Evolutionary conservation across 2,113 vertebrate genomes (phyloP).

Genomic region (Neomonachus schauinslandi): DNA sequence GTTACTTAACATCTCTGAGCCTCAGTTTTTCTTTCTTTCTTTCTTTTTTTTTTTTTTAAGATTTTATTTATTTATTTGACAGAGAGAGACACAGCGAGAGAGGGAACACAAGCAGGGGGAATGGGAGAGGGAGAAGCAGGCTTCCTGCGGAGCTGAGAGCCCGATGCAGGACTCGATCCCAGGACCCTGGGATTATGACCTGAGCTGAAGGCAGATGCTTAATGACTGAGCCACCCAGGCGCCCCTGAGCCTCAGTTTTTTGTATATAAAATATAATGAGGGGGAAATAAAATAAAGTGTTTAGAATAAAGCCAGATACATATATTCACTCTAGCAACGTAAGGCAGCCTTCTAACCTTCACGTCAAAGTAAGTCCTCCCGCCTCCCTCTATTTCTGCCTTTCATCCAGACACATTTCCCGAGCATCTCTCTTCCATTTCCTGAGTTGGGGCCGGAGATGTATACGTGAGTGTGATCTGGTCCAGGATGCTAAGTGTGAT

Average conservation of each 20-base stretch:
- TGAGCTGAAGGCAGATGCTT: too few species aligned
- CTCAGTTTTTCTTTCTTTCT: background rate
- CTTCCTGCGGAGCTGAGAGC: too few species aligned
- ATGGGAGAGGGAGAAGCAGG: too few species aligned
- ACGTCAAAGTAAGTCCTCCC: background rate
- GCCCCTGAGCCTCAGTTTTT: background rate
- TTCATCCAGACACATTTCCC: background rate
- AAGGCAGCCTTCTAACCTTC: background rate
- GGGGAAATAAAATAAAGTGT: background rate
- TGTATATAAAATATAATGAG: background rate
- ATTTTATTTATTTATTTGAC: too few species aligned
- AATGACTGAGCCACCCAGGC: too few species aligned
- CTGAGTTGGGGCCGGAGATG: background rate
- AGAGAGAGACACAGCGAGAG: too few species aligned
- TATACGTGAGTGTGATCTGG: background rate
- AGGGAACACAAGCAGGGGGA: too few species aligned
- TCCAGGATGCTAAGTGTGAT: background rate
- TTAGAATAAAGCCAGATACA: background rate
- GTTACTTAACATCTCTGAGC: background rate
- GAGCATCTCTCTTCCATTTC: background rate
- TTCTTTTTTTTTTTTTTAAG: too few species aligned
- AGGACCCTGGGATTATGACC: too few species aligned
- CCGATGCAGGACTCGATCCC: too few species aligned
- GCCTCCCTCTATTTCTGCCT: background rate
- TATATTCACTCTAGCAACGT: background rate